Base-by-base conservation (phyloP, 1,140 invertebrate species). In the Conus betulinus region DNA sequence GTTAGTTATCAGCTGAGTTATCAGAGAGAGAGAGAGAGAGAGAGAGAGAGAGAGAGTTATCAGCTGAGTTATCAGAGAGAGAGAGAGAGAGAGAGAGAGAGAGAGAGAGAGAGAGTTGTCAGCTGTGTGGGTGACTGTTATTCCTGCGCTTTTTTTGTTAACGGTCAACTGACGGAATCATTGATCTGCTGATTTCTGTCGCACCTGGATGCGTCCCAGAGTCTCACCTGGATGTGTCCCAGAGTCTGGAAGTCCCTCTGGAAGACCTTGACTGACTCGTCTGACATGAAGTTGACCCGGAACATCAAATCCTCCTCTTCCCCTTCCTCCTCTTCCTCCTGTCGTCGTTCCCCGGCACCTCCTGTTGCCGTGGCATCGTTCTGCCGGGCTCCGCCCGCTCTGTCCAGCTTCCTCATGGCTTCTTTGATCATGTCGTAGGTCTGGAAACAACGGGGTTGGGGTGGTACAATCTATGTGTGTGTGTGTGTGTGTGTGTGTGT, bases 401-500 rank as follows among this genome's bases (percentile, higher is more conserved):
- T 76, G 60, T 92, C 91, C 57, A 91, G 52, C 63, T 89, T 88
- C 5, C 84, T 87, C 25, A 93, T 81, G 3, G 89, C 84, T 39
- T 88, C 90, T 81, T 93, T 91, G 87, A 92, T 90, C 55, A 90
- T 88, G 87, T 93, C 90, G 84, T 91, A 93, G 0, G 91, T 91
- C 39, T 93, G 85, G 5, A 93, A 63, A 71, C 8, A 20, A 74
- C n/a, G n/a, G 17, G 60, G 60, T 78, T 78, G 8, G 11, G 74
- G 10, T 78, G n/a, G n/a, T 39, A 4, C 1, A n/a, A 10, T 25
- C 27, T 11, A 2, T n/a, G n/a, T 15, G n/a, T 78, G 23, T 78
- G 74, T 78, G 74, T 78, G 27, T 78, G 23, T 78, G 74, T 39
- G 74, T 78, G 74, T 78, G 27, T 25, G 74, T 78, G 74, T 63